Evolutionary conservation across 2,113 vertebrate species (phyloP).

Genomic region (Zosterops pallidus): DNA sequence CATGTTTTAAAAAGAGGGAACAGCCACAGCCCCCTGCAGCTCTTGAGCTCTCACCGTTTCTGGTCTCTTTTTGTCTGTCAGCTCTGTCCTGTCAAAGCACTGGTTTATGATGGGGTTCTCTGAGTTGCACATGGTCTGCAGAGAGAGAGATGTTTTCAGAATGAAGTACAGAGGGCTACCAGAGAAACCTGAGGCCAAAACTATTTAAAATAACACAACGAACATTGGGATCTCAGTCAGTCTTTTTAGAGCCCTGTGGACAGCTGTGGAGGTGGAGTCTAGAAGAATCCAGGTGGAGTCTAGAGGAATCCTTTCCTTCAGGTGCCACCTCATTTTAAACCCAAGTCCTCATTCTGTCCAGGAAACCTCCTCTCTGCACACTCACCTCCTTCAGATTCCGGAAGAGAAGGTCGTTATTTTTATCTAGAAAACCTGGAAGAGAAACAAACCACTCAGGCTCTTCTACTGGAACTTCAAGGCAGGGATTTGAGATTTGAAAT

Average conservation of each 20-base stretch:
- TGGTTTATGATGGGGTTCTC: conserved; percentile 92
- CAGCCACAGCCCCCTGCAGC: neutral
- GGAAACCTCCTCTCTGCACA: neutral
- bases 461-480: neutral
- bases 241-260: neutral
- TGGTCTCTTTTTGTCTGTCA: conserved; percentile 94
- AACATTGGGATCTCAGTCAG: neutral
- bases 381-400: conserved; percentile 97
- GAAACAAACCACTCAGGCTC: conserved; percentile 8
- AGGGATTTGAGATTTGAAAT: neutral
- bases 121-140: conserved; percentile 91
- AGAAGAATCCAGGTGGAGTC: neutral
- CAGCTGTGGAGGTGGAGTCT: neutral
- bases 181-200: neutral
- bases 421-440: conserved; percentile 92
- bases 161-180: neutral
- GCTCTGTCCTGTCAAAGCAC: conserved; percentile 89
- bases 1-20: neutral
- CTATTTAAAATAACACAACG: neutral
- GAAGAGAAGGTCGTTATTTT: conserved; percentile 98
- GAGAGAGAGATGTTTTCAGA: neutral
- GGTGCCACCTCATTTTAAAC: neutral
- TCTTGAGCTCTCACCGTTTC: conserved; percentile 85
- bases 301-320: neutral
- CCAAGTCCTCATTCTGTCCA: accelerated